Conservation (phyloP, 2,888 invertebrate species). For the Anodontia alba region DNA sequence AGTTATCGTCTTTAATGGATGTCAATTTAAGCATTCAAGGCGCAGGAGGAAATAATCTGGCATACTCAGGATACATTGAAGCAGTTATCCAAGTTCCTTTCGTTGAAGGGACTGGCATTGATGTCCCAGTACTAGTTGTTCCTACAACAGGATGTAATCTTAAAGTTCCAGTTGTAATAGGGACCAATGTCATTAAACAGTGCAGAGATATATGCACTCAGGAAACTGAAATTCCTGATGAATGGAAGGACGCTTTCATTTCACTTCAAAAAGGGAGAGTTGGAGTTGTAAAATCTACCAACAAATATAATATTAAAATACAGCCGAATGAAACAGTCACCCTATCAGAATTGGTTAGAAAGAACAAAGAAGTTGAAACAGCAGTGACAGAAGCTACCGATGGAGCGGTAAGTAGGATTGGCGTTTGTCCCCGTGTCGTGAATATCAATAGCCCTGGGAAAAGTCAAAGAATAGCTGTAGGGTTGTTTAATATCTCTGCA, state of each 20-base stretch:
- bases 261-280: background rate
- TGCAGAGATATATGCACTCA: background rate
- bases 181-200: conserved; percentile 19
- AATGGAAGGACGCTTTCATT: conserved; percentile 20
- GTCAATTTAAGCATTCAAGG: background rate
- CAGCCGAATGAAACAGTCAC: conserved; percentile 27
- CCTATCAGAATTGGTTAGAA: conserved; percentile 5
- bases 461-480: conserved; percentile 20
- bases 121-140: conserved; percentile 1
- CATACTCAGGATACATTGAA: conserved; percentile 18
- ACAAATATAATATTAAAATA: background rate
- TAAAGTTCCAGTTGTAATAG: conserved; percentile 16
- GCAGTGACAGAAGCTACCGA: conserved; percentile 21
- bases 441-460: conserved; percentile 16
- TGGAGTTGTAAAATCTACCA: conserved; percentile 25
- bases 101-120: background rate
- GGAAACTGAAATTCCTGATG: background rate
- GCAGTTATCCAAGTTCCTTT: background rate
- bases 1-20: background rate
- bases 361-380: background rate
- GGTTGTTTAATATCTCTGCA: conserved; percentile 20
- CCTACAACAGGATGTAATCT: background rate
- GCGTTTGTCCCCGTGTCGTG: conserved; percentile 29
- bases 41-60: background rate
- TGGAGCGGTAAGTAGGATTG: background rate